A percentile compares a stretch with the other conserved stretches of the same genome.
These are phyloP conservation scores for Eremophila alpestris DNA, from an alignment of 2,797 vertebrate genomes.

Conservation along the genomic window DNA sequence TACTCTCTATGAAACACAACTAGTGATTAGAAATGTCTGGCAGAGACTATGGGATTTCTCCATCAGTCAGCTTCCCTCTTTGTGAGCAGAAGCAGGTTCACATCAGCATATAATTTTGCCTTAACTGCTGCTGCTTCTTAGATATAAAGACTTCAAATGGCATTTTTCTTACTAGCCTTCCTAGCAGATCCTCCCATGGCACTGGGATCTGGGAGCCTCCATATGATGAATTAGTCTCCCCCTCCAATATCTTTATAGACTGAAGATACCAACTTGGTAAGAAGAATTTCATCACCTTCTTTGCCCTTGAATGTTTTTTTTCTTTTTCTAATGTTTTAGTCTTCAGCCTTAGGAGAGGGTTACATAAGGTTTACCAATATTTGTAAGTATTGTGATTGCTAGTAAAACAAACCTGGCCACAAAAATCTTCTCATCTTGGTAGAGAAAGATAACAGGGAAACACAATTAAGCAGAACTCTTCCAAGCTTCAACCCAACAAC, in stretches of 20 bases:
- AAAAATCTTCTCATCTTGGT: not conserved
- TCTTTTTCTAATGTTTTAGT: not conserved
- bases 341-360: not conserved
- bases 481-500: not conserved
- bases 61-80: not conserved
- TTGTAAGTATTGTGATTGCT: not conserved
- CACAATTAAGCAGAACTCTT: not conserved
- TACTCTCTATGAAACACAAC: not conserved
- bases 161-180: not conserved
- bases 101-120: not conserved
- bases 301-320: not conserved
- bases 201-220: not conserved
- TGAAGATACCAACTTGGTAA: accelerated
- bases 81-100: not conserved
- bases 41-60: not conserved
- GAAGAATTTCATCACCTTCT: not conserved
- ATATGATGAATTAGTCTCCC: not conserved
- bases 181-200: not conserved
- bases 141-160: not conserved
- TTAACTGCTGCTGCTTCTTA: not conserved
- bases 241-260: not conserved
- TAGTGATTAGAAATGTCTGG: not conserved
- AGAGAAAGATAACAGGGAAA: not conserved
- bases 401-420: not conserved
- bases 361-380: not conserved